Evolutionary conservation across 2,888 invertebrate species (phyloP).

Genomic region (Cynaeus angustus): DNA sequence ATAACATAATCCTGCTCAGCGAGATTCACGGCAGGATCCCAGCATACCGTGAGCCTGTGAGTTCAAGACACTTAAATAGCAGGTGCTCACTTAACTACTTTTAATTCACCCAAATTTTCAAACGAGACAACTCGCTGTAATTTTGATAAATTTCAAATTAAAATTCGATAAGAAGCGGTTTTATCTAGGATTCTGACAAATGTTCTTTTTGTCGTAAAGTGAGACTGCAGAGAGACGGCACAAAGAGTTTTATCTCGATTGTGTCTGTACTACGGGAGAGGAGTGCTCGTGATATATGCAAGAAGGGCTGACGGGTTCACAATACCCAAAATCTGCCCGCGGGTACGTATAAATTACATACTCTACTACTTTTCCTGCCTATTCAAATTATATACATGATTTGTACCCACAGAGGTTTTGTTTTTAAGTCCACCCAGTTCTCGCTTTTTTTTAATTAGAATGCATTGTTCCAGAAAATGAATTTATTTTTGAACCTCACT

Average conservation of each 20-base stretch:
- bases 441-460: slow-evolving; percentile 45
- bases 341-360: slow-evolving; percentile 49
- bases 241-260: slow-evolving; percentile 62
- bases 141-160: slow-evolving; percentile 30
- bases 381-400: slow-evolving; percentile 50
- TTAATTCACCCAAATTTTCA: slow-evolving; percentile 34
- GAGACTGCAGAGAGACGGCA: slow-evolving; percentile 54
- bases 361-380: slow-evolving; percentile 48
- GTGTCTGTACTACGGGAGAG: slow-evolving; percentile 59
- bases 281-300: slow-evolving; percentile 60
- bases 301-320: slow-evolving; percentile 58
- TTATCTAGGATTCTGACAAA: slow-evolving; percentile 59
- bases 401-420: slow-evolving; percentile 48
- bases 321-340: slow-evolving; percentile 50
- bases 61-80: slow-evolving; percentile 51
- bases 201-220: slow-evolving; percentile 59
- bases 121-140: background rate
- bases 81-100: slow-evolving; percentile 42
- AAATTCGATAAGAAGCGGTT: slow-evolving; percentile 50
- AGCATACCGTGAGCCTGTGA: slow-evolving; percentile 50
- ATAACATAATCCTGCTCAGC: slow-evolving; percentile 57
- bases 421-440: slow-evolving; percentile 39
- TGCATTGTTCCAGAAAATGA: slow-evolving; percentile 44
- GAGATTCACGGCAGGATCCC: slow-evolving; percentile 54
- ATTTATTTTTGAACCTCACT: slow-evolving; percentile 32